A percentile compares a stretch with the other conserved stretches of the same genome.
phyloP scores from a whole-genome alignment of 2,797 vertebrate genomes.

The Premnoplex brunnescens region DNA sequence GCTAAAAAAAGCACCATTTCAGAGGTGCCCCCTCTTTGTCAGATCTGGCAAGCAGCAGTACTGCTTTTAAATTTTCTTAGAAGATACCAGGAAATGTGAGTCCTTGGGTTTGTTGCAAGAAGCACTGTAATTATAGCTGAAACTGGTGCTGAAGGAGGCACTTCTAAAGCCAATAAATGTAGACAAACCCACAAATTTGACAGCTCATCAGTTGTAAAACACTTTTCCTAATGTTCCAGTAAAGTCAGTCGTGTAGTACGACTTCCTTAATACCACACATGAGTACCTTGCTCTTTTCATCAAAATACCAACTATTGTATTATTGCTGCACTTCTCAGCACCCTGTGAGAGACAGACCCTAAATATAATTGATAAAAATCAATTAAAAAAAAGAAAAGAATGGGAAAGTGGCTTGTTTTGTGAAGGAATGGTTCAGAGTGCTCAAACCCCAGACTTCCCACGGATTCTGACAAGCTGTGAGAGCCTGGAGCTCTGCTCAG shows the following conservation, averaged over 20 bases:
- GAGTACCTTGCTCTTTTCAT: slow-evolving; percentile 15
- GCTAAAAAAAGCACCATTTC: neutral
- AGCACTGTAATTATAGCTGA: neutral
- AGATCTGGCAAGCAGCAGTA: neutral
- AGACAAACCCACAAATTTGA: neutral
- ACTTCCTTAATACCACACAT: neutral
- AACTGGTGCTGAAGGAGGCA: neutral
- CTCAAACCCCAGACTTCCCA: neutral
- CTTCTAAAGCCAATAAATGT: neutral
- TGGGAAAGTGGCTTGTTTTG: neutral
- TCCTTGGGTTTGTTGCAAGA: neutral
- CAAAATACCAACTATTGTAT: slow-evolving; percentile 10
- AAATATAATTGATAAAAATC: neutral
- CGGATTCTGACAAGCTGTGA: neutral
- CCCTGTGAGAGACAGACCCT: neutral
- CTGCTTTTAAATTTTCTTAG: neutral
- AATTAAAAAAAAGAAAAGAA: neutral
- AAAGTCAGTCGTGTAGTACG: neutral
- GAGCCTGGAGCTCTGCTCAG: neutral
- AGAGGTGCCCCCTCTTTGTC: neutral
- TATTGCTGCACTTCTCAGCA: neutral
- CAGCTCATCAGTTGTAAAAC: neutral
- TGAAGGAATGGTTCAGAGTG: neutral
- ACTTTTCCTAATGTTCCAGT: neutral
- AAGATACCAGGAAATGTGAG: slow-evolving; percentile 14